Percentiles rank a stretch among this genome's conserved stretches.
These are phyloP conservation scores for Drosophila arawakana DNA, from an alignment of 1,140 invertebrate species.

Conservation along the genomic window DNA sequence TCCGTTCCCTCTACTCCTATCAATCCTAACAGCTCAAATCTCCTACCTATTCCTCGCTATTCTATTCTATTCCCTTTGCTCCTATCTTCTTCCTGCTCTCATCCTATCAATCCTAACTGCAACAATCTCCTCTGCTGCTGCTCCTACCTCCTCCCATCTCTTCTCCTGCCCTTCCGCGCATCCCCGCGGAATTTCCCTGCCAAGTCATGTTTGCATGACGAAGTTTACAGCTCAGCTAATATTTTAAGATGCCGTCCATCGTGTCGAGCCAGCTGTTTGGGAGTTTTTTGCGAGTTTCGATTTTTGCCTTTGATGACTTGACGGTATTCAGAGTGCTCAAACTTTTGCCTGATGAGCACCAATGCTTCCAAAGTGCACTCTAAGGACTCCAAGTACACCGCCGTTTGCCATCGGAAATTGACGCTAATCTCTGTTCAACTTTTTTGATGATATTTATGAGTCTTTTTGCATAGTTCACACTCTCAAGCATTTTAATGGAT, in stretches of 20 bases:
- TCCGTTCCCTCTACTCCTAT: too few relatives aligned
- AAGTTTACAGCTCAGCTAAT: conserved; percentile 60
- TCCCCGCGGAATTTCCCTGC: conserved; percentile 35
- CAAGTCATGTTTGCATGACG: conserved; percentile 81
- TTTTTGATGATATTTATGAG: conserved; percentile 21
- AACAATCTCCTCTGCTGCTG: background rate
- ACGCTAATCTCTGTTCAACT: conserved; percentile 50
- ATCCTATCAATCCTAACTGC: too few relatives aligned
- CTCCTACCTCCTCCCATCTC: background rate
- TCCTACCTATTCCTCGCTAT: background rate
- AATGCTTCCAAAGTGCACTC: background rate
- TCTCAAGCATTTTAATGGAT: conserved; percentile 7
- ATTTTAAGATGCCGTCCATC: conserved; percentile 58
- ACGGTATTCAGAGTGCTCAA: conserved; percentile 5
- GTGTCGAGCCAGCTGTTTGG: conserved; percentile 37
- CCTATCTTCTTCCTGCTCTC: too few relatives aligned
- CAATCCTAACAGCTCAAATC: background rate
- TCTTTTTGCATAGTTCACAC: conserved; percentile 1
- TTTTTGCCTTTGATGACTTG: conserved; percentile 34
- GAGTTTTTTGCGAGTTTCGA: conserved; percentile 4
- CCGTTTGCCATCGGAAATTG: conserved; percentile 50
- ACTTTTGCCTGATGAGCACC: conserved; percentile 22
- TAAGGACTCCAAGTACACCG: conserved; percentile 14
- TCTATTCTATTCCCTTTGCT: too few relatives aligned
- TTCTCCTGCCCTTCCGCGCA: background rate